Base-by-base conservation (phyloP, 2,888 invertebrate species). In the Leucoma salicis region DNA sequence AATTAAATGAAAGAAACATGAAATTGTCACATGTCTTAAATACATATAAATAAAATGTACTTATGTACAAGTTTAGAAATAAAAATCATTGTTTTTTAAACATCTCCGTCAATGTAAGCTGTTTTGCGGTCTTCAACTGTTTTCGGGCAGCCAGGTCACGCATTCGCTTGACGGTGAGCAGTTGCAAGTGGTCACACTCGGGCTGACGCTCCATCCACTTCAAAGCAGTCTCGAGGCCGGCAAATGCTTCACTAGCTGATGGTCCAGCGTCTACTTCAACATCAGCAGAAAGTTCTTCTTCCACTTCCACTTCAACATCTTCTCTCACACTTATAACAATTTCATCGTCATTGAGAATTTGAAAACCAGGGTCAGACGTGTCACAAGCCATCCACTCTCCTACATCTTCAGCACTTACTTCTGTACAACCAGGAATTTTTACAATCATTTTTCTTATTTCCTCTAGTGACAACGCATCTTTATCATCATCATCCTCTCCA, bases 381-480 rank as follows among this genome's bases (percentile, higher is more conserved):
- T 49, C 46, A 36, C 46, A 43, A 37, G 27, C 32, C 49, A 49
- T 39, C 49, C 49, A 49, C 46, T 49, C 46, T 39, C 37, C 37
- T 37, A 49, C 38, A 38, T 49, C 40, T 46, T 49, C 29, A n/a
- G n/a, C n/a, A n/a, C n/a, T n/a, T n/a, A n/a, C n/a, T 29, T 13
- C 29, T 13, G 12, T 12, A 12, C 29, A 29, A 12, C 13, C 29
- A 13, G 12, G 13, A 48, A 41, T 44, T 44, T 44, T 48, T 35
- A 44, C 39, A 42, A 42, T 39, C 32, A 42, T 35, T 42, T 42
- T 42, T 39, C 39, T 42, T 39, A 42, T 37, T 42, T 47, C 47
- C 39, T 42, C 39, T 36, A 42, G 42, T n/a, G n/a, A n/a, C n/a
- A n/a, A n/a, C n/a, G n/a, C n/a, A 42, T 42, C 42, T 47, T 47